phyloP scores from a whole-genome alignment of 2,888 invertebrate species.

The Microctonus brassicae region DNA sequence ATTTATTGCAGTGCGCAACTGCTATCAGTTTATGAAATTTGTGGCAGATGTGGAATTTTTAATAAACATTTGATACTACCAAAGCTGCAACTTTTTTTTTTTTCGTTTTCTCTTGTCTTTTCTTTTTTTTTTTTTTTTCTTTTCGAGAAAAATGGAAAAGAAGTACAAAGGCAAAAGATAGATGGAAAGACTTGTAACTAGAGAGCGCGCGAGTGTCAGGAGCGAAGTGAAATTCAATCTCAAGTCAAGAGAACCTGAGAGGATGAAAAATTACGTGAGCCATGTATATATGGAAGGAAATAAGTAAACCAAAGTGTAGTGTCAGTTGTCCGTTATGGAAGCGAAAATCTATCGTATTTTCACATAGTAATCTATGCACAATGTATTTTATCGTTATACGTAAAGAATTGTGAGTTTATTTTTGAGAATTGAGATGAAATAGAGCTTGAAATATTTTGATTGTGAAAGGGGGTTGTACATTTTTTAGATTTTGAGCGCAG shows the following conservation, averaged over 20 bases:
- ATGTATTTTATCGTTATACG: no score
- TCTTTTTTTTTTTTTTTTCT: neutral
- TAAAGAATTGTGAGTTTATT: no score
- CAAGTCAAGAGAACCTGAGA: conserved; percentile 24
- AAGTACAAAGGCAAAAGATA: conserved; percentile 15
- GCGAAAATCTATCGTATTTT: neutral
- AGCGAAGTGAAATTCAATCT: conserved; percentile 37
- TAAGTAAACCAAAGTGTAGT: conserved; percentile 23
- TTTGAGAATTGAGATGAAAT: no score
- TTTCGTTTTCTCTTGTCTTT: neutral
- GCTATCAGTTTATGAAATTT: neutral
- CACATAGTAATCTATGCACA: no score
- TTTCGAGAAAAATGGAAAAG: conserved; percentile 10
- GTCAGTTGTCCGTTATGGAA: conserved; percentile 13
- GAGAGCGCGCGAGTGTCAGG: conserved; percentile 37
- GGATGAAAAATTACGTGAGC: conserved; percentile 37
- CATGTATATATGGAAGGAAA: conserved; percentile 19
- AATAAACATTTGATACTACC: conserved; percentile 14
- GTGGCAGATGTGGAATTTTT: neutral
- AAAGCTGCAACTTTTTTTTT: neutral
- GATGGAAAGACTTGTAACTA: conserved; percentile 16
- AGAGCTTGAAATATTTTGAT: no score
- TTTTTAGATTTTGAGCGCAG: no score
- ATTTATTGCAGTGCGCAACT: neutral
- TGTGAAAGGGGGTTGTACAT: no score